phyloP scores from a whole-genome alignment of 2,888 invertebrate genomes.

The Biston stratarius region DNA sequence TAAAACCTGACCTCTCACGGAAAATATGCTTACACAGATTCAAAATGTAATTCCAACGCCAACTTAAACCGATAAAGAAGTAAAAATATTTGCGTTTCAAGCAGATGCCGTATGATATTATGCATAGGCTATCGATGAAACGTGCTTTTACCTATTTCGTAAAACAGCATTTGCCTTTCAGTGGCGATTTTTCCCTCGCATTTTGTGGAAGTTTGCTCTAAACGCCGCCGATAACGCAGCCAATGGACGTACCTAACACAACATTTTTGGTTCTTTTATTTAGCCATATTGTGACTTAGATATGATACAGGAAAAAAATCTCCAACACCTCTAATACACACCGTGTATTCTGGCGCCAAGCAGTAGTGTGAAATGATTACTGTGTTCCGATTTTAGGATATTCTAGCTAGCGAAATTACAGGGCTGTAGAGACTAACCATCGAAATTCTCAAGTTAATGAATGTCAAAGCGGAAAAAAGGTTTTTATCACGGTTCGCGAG shows the following conservation, averaged over 20 bases:
- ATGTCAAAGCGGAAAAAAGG: too few species aligned
- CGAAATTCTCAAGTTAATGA: too few species aligned
- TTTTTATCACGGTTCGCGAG: too few species aligned
- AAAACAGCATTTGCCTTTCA: slow-evolving; percentile 71
- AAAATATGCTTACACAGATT: background rate
- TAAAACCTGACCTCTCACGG: background rate
- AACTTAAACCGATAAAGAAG: slow-evolving; percentile 20
- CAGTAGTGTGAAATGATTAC: too few species aligned
- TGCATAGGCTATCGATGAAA: slow-evolving; percentile 53
- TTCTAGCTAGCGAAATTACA: too few species aligned
- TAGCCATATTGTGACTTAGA: too few species aligned
- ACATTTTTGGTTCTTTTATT: background rate
- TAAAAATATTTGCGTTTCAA: slow-evolving; percentile 21
- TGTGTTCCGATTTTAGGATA: too few species aligned
- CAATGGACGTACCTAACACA: background rate
- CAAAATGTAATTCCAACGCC: slow-evolving; percentile 3
- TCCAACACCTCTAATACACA: too few species aligned
- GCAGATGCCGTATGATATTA: slow-evolving; percentile 48
- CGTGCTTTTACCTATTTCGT: slow-evolving; percentile 49
- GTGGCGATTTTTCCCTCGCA: slow-evolving; percentile 62
- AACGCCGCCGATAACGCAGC: slow-evolving; percentile 50
- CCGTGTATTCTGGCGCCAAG: too few species aligned
- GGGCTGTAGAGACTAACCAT: too few species aligned
- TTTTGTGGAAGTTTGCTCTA: slow-evolving; percentile 55
- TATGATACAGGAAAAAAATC: too few species aligned